Conservation (phyloP, 2,113 vertebrate species). For the Dromiciops gliroides region DNA sequence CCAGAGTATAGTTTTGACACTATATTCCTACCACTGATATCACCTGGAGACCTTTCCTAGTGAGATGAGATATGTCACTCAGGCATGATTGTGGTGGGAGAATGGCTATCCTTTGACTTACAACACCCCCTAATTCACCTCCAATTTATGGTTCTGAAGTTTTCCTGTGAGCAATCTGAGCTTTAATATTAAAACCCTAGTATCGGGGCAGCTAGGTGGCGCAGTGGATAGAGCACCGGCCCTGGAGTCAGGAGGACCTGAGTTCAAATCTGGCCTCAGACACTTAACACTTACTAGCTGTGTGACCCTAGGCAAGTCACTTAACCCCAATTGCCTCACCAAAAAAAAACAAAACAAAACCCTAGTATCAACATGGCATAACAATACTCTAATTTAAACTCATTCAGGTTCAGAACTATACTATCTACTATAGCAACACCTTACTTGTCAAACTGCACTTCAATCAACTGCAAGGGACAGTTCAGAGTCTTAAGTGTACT, state of each 20-base stretch:
- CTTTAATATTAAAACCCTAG: background rate
- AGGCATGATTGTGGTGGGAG: background rate
- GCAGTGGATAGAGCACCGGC: too few relatives aligned
- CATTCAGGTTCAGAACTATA: background rate
- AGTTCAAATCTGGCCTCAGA: too few relatives aligned
- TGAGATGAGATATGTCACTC: background rate
- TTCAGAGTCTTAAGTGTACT: background rate
- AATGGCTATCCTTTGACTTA: background rate
- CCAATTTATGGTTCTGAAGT: background rate
- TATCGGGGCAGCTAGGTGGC: too few relatives aligned
- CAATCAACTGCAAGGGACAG: background rate
- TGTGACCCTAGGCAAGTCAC: too few relatives aligned
- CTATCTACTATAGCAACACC: background rate
- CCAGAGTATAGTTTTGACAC: background rate
- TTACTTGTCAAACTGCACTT: background rate
- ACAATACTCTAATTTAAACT: background rate
- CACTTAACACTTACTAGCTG: too few relatives aligned
- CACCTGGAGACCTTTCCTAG: background rate
- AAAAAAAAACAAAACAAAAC: too few relatives aligned
- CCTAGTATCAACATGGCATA: background rate
- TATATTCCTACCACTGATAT: background rate
- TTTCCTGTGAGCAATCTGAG: background rate
- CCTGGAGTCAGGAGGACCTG: too few relatives aligned
- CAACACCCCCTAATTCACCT: background rate
- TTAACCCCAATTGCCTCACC: too few relatives aligned